Evolutionary conservation across 2,113 vertebrate species (phyloP), one percentile per base, ranked within the genome.

Genomic region (Climacteris rufus): DNA sequence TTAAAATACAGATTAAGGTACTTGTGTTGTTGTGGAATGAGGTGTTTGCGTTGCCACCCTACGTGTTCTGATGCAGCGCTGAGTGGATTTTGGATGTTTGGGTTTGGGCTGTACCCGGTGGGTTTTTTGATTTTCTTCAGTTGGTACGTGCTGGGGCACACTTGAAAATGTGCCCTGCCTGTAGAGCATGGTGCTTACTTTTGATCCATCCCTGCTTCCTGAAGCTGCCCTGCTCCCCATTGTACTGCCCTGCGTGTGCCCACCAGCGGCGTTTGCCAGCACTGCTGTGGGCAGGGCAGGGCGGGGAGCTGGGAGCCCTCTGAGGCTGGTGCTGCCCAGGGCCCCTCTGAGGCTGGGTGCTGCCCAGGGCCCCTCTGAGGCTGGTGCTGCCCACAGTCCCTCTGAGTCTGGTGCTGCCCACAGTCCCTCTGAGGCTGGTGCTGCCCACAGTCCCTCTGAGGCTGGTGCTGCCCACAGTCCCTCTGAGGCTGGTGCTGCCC

Each of bases 201-300:
- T 47, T 18, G 4, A 13, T 47, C 60, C 44, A 1, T 9, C 40
- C 10, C 54, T 33, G 78, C 59, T 45, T 33, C 19, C 5, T 6
- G 50, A 13, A 19, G 44, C 60, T 37, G 22, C 24, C 27, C 22
- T 27, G n/a, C 60, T 49, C 3, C 39, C 49, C 40, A 2, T 24
- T 1, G 3, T n/a, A 1, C 47, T 6, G 56, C 47, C 31, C 47
- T 17, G 35, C 1, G 25, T 4, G 37, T 33, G 45, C 80, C 49
- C 6, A 16, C 9, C 28, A 10, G 75, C 63, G 2, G 2, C 0
- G 37, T 47, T 31, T 16, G 45, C 22, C 56, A 4, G 89, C 7
- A 10, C 52, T 27, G 83, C 57, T 4, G 0, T 3, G 19, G 44
- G 82, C 45, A 9, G 53, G 50, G n/a, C 17, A n/a, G 5, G 42